phyloP scores from a whole-genome alignment of 2,113 vertebrate species.

The Phainopepla nitens region DNA sequence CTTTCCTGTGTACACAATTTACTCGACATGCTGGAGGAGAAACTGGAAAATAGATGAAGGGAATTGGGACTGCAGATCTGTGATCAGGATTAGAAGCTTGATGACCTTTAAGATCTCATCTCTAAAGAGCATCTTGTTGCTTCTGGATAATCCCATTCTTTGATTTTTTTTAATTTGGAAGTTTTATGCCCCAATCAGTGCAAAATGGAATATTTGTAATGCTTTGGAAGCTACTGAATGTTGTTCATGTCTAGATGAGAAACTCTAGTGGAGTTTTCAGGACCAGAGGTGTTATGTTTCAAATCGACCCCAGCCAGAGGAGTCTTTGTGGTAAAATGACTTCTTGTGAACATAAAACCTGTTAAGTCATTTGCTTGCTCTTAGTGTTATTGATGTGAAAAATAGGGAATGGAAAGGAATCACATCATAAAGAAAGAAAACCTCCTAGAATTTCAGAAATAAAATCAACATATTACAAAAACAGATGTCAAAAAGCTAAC shows the following conservation, averaged over 20 bases:
- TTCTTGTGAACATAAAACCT: neutral
- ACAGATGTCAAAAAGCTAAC: neutral
- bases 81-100: neutral
- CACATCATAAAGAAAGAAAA: neutral
- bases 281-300: neutral
- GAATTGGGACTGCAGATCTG: neutral
- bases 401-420: neutral
- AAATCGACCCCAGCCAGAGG: neutral
- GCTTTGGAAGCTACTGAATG: neutral
- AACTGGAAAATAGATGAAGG: neutral
- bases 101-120: neutral
- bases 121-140: neutral
- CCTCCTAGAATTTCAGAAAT: neutral
- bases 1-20: neutral
- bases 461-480: neutral
- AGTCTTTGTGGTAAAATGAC: neutral
- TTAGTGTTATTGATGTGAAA: neutral
- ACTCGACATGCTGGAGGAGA: neutral
- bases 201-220: neutral
- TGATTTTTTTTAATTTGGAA: neutral
- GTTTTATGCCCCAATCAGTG: neutral
- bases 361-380: neutral
- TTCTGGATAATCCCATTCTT: neutral
- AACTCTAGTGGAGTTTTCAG: neutral
- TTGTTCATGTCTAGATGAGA: neutral